phyloP scores from a whole-genome alignment of 2,113 vertebrate species.

The Struthio camelus region DNA sequence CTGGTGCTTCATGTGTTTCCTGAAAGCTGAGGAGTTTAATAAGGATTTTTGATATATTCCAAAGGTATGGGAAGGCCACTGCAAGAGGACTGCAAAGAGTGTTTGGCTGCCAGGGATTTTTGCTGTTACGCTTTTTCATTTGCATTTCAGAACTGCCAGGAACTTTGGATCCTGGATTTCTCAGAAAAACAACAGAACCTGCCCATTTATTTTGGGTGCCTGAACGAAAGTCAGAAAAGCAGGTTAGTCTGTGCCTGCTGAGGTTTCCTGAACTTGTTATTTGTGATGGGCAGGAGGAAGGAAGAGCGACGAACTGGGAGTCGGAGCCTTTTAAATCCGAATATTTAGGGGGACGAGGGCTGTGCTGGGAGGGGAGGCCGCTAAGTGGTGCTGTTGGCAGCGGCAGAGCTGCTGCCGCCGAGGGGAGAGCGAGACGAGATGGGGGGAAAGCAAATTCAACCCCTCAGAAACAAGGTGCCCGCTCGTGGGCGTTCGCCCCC shows the following conservation, averaged over 20 bases:
- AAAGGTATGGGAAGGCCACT: not conserved
- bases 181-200: not conserved
- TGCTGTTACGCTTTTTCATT: not conserved
- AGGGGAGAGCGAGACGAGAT: not conserved
- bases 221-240: not conserved
- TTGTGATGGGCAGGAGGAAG: accelerated
- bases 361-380: not conserved
- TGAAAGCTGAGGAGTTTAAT: not conserved
- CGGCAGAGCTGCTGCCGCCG: not conserved
- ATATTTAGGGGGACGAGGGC: not conserved
- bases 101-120: not conserved
- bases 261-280: not conserved
- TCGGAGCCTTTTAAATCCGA: not conserved
- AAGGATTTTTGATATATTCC: not conserved
- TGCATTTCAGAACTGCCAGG: not conserved
- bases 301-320: not conserved
- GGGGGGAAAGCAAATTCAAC: not conserved
- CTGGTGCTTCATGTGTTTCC: not conserved
- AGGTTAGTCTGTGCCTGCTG: not conserved
- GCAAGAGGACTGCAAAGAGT: not conserved
- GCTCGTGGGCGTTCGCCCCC: accelerated
- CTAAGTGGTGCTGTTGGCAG: slow-evolving; percentile 55
- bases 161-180: accelerated
- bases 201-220: not conserved
- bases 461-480: not conserved